Percentiles rank a stretch among this genome's conserved stretches.
Conservation (phyloP, 2,797 vertebrate species). For the Gallinago stenura region DNA sequence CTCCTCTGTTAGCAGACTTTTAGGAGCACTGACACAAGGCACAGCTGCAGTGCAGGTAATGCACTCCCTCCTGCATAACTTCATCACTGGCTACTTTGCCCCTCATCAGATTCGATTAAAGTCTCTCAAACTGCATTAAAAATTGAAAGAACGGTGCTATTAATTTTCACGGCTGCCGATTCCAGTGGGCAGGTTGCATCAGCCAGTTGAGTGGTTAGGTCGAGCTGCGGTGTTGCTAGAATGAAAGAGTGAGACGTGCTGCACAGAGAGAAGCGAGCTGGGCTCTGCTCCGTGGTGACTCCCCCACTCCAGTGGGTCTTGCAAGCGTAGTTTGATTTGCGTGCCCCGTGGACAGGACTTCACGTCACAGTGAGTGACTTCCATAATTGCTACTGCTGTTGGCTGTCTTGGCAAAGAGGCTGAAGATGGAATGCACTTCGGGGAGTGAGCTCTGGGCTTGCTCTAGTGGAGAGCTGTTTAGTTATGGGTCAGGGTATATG, state of each 20-base stretch:
- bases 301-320: background rate
- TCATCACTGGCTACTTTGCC: background rate
- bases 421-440: fast-evolving
- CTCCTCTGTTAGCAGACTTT: background rate
- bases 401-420: background rate
- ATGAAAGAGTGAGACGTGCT: background rate
- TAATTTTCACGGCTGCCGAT: background rate
- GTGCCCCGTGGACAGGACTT: background rate
- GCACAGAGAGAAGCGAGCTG: fast-evolving
- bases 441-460: background rate
- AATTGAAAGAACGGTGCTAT: background rate
- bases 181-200: background rate
- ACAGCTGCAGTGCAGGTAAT: background rate
- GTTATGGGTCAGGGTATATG: background rate
- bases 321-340: background rate
- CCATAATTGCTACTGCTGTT: background rate
- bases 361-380: background rate
- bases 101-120: background rate
- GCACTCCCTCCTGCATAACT: background rate
- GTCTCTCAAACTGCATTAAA: background rate
- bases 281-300: background rate
- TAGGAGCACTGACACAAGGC: background rate
- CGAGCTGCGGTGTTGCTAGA: fast-evolving
- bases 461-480: background rate
- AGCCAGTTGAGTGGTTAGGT: background rate